These are phyloP conservation scores for Crypturellus tataupa DNA, from an alignment of 2,797 vertebrate species.

Conservation along the genomic window DNA sequence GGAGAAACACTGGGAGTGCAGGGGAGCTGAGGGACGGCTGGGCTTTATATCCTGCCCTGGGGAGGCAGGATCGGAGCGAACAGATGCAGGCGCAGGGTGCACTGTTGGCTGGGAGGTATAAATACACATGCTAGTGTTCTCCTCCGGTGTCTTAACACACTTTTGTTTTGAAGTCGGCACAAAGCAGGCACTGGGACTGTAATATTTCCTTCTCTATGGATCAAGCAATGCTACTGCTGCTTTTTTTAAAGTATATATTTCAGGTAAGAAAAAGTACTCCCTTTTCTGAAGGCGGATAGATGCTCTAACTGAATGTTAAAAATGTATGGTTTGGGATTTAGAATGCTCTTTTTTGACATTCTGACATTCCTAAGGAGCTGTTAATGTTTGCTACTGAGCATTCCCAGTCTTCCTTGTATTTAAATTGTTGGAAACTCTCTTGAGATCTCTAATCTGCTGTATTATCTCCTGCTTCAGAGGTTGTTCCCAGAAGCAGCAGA, in stretches of 20 bases:
- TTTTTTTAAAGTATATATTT: slow-evolving; percentile 68
- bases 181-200: neutral
- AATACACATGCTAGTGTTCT: neutral
- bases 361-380: neutral
- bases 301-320: neutral
- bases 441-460: neutral
- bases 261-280: slow-evolving; percentile 76
- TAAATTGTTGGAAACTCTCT: neutral
- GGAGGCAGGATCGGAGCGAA: neutral
- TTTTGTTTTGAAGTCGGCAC: slow-evolving; percentile 10
- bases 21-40: rapidly evolving
- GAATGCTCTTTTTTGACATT: rapidly evolving
- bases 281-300: neutral
- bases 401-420: neutral
- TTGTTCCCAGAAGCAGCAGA: neutral
- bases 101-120: neutral
- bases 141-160: neutral
- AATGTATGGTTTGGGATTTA: neutral
- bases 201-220: slow-evolving; percentile 69
- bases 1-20: neutral
- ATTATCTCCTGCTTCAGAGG: neutral
- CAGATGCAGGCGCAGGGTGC: rapidly evolving
- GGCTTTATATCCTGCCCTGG: neutral
- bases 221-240: slow-evolving; percentile 65
- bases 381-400: neutral